A percentile compares a stretch with the other conserved stretches of the same genome.
Evolutionary conservation across 2,797 vertebrate species (phyloP).

Genomic region (Galago senegalensis): DNA sequence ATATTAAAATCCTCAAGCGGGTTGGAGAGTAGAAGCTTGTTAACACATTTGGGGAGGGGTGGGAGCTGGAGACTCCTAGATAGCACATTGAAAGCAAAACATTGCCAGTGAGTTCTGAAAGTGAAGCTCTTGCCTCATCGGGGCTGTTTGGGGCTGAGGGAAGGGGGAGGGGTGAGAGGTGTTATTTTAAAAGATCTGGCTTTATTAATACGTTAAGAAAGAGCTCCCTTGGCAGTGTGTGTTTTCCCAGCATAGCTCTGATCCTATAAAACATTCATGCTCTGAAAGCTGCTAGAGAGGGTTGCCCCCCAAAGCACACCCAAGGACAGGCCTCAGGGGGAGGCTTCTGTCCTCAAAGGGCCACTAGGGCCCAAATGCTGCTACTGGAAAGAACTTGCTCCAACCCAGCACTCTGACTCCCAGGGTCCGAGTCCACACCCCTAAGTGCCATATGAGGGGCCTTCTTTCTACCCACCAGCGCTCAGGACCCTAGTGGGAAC

Average conservation of each 20-base stretch:
- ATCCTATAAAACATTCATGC: constrained; percentile 96
- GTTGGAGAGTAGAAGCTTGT: constrained; percentile 81
- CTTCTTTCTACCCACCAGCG: neutral
- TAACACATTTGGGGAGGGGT: constrained; percentile 65
- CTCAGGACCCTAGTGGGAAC: neutral
- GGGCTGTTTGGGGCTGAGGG: constrained; percentile 76
- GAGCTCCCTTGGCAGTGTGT: constrained; percentile 91
- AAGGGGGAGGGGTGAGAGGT: constrained; percentile 59
- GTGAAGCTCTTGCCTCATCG: constrained; percentile 85
- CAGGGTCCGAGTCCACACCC: neutral
- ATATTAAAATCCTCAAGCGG: constrained; percentile 84
- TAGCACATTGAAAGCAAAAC: constrained; percentile 84
- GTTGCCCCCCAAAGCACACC: constrained; percentile 76
- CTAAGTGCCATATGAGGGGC: neutral
- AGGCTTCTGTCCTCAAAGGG: constrained; percentile 84
- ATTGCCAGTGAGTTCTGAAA: constrained; percentile 80
- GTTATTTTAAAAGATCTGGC: constrained; percentile 92
- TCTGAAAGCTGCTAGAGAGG: constrained; percentile 92
- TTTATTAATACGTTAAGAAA: constrained; percentile 94
- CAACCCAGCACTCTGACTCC: neutral
- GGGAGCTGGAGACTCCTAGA: constrained; percentile 64
- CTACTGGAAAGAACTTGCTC: constrained; percentile 70
- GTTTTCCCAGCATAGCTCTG: constrained; percentile 92
- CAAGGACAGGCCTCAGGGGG: constrained; percentile 80
- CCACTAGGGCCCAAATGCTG: constrained; percentile 68